A percentile compares a stretch with the other conserved stretches of the same genome.
phyloP scores from a whole-genome alignment of 1,140 invertebrate genomes.

The Achroia grisella region DNA sequence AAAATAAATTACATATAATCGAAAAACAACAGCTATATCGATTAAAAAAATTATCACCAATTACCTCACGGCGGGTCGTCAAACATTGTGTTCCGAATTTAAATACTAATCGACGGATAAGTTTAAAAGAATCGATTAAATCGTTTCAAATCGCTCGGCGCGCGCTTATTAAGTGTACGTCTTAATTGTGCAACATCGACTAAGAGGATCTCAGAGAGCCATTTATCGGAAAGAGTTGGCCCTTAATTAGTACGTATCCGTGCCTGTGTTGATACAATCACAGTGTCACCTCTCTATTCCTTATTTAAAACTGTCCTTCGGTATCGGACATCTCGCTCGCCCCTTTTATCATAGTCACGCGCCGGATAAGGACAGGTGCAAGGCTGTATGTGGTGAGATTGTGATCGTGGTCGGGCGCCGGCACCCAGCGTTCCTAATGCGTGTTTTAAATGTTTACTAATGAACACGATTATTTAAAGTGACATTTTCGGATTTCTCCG shows the following conservation, averaged over 20 bases:
- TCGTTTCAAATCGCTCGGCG: constrained; percentile 26
- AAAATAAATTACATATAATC: constrained; percentile 8
- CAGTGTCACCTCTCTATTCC: constrained; percentile 58
- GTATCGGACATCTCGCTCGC: constrained; percentile 16
- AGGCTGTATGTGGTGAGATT: constrained; percentile 39
- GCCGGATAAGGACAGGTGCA: constrained; percentile 25
- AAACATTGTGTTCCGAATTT: constrained; percentile 44
- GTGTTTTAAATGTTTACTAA: constrained; percentile 71
- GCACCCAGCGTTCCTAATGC: constrained; percentile 60
- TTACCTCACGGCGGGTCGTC: constrained; percentile 47
- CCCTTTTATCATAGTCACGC: constrained; percentile 1
- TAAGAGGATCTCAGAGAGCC: constrained; percentile 27
- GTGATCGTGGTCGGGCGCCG: constrained; percentile 53
- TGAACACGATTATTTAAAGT: constrained; percentile 71
- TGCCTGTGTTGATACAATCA: constrained; percentile 46
- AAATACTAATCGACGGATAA: constrained; percentile 46
- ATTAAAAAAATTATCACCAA: constrained; percentile 62
- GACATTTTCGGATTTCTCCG: constrained; percentile 63
- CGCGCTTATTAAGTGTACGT: constrained; percentile 43
- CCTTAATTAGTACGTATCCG: constrained; percentile 66
- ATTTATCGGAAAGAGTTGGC: constrained; percentile 42
- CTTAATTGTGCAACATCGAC: constrained; percentile 52
- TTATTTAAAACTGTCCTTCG: constrained; percentile 33
- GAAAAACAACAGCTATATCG: constrained; percentile 19
- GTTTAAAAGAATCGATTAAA: constrained; percentile 41